Base-by-base conservation (phyloP, 2,113 vertebrate genomes). In the Thunnus maccoyii region DNA sequence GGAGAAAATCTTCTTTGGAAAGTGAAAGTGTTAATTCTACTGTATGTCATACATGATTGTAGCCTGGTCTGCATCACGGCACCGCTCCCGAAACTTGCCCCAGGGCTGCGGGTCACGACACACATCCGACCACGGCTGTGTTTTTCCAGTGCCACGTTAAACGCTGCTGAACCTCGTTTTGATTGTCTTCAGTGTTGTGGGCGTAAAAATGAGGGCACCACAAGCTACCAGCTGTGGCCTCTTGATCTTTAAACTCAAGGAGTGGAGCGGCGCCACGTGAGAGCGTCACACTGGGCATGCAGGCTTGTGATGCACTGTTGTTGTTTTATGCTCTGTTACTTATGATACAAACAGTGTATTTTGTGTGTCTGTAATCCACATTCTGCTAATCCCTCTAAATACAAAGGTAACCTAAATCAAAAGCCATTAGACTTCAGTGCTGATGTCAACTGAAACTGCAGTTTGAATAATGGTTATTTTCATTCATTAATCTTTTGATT, bases 381-480 rank as follows among this genome's bases (percentile, higher is more conserved):
- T 88, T 87, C 1, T 85, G 88, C 30, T 94, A 93, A 93, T 93
- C 92, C 75, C 4, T 80, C 89, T 86, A 91, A 93, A 92, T 88
- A 91, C 90, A 88, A 93, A 93, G 91, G 92, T 90, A 91, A 91
- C 91, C 92, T 93, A 89, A 93, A 94, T 92, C 87, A 90, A 86
- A 91, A 86, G 78, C 90, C 86, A 83, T 82, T 84, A 82, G 76
- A 86, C 60, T 11, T 56, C 80, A 56, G 13, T 47, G 81, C 79
- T 48, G 72, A 71, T 78, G 41, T 8, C 16, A 67, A 61, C 18
- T 60, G 18, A 47, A 69, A 66, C 32, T 76, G 22, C 36, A 50
- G 13, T 64, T 67, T 20, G 18, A 5, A 36, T 58, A 18, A 69
- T 52, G 8, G 25, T 52, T 14, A 6, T n/a, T 78, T 10, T 18